These are phyloP conservation scores for Chondrosia reniformis DNA, from an alignment of 37 sponge, comb jelly and placozoan genomes.

Conservation along the genomic window DNA sequence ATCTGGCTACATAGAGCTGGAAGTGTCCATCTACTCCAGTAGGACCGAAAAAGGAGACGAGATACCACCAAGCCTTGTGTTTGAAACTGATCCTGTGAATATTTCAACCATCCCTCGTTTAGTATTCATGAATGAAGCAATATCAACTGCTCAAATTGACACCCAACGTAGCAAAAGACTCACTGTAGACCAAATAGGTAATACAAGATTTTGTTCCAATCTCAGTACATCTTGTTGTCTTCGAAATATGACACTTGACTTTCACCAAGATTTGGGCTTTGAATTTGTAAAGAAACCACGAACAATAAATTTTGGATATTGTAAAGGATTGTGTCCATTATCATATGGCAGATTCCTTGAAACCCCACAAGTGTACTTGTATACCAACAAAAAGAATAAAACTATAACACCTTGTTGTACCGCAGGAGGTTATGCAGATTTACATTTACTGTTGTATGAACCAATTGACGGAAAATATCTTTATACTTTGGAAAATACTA, in stretches of 20 bases:
- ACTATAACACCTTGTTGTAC: slow-evolving; percentile 60
- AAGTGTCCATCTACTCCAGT: slow-evolving; percentile 38
- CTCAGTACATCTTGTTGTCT: slow-evolving; percentile 56
- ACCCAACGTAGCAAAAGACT: neutral
- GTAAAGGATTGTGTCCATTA: slow-evolving; percentile 51
- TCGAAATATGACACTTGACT: slow-evolving; percentile 34
- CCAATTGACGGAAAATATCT: no score
- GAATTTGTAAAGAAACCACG: slow-evolving; percentile 29
- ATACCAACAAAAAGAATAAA: slow-evolving; percentile 7
- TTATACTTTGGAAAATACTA: no score
- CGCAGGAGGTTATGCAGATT: neutral
- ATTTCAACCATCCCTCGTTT: neutral
- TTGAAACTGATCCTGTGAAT: neutral
- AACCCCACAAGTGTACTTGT: slow-evolving; percentile 31
- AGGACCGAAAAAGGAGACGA: neutral
- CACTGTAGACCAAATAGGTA: neutral
- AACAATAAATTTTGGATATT: slow-evolving; percentile 37
- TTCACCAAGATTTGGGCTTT: slow-evolving; percentile 33
- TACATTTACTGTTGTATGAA: no score
- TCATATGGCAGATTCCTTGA: neutral
- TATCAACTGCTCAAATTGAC: neutral
- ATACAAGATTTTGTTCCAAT: slow-evolving; percentile 16
- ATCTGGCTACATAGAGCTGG: slow-evolving; percentile 23
- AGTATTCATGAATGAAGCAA: neutral
- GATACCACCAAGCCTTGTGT: neutral